A percentile compares a stretch with the other conserved stretches of the same genome.
phyloP scores from a whole-genome alignment of 2,797 vertebrate species.

The Microchirus variegatus region DNA sequence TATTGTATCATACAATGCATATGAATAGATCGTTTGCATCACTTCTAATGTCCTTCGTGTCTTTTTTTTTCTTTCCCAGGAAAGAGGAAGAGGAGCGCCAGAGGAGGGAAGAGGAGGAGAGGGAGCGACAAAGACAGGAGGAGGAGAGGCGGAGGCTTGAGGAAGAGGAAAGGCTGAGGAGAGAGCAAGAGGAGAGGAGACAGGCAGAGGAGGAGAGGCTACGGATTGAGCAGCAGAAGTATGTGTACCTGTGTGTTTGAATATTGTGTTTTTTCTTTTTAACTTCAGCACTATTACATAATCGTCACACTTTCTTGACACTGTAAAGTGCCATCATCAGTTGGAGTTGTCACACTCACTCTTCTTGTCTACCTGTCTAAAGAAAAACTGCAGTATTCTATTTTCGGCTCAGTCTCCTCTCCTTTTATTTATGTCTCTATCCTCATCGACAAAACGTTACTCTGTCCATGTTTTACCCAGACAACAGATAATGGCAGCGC shows the following conservation, averaged over 20 bases:
- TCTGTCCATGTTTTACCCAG: slow-evolving; percentile 69
- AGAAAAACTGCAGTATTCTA: not conserved
- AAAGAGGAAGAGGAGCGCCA: slow-evolving; percentile 92
- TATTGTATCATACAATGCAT: not conserved
- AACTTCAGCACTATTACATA: not conserved
- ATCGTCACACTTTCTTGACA: not conserved
- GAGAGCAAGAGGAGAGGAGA: slow-evolving; percentile 92
- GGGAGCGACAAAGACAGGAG: slow-evolving; percentile 87
- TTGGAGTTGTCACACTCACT: too few relatives aligned
- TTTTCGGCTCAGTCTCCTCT: not conserved
- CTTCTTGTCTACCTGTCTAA: too few relatives aligned
- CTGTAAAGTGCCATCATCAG: not conserved
- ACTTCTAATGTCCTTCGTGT: not conserved
- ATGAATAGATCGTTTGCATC: not conserved
- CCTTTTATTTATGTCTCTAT: slow-evolving; percentile 12
- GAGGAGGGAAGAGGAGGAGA: slow-evolving; percentile 89
- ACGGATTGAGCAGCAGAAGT: slow-evolving; percentile 97
- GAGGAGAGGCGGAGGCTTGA: slow-evolving; percentile 88
- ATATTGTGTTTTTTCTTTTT: not conserved
- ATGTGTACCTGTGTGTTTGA: slow-evolving; percentile 35
- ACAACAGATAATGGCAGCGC: slow-evolving; percentile 98
- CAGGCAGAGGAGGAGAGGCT: slow-evolving; percentile 92
- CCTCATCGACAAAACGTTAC: not conserved
- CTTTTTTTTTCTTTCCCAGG: slow-evolving; percentile 49
- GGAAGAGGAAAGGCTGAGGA: slow-evolving; percentile 89